These are phyloP conservation scores for Nematolebias whitei DNA, from an alignment of 2,113 vertebrate genomes.

Conservation along the genomic window DNA sequence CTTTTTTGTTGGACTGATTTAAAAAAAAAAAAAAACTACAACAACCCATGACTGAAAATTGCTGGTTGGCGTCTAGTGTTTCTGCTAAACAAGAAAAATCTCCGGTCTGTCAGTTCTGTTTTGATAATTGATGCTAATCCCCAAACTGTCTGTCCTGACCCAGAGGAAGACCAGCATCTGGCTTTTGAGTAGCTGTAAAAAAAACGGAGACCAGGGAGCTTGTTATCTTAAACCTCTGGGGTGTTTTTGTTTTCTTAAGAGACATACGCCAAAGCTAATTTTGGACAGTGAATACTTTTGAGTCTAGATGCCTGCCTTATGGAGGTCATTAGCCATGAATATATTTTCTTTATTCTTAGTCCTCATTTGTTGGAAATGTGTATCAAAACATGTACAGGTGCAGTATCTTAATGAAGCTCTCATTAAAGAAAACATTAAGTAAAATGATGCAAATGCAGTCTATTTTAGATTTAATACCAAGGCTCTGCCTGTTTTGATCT, in stretches of 20 bases:
- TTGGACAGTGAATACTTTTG: slow-evolving; percentile 31
- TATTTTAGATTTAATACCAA: slow-evolving; percentile 2
- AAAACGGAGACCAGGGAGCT: slow-evolving; percentile 68
- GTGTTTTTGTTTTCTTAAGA: slow-evolving; percentile 43
- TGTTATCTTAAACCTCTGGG: slow-evolving; percentile 66
- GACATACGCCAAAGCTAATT: slow-evolving; percentile 20
- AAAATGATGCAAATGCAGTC: slow-evolving; percentile 9
- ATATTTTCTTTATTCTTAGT: background rate
- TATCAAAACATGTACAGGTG: background rate
- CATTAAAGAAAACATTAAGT: background rate
- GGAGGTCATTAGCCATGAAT: background rate
- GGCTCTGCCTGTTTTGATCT: slow-evolving; percentile 12
- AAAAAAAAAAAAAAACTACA: no score
- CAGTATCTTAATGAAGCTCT: slow-evolving; percentile 3
- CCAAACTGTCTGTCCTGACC: slow-evolving; percentile 50
- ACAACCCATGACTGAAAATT: background rate
- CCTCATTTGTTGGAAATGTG: background rate
- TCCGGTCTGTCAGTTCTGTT: slow-evolving; percentile 30
- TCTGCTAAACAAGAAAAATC: slow-evolving; percentile 25
- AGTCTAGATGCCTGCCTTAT: slow-evolving; percentile 14
- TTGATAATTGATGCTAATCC: slow-evolving; percentile 64
- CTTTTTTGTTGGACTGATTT: no score
- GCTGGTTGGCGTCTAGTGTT: slow-evolving; percentile 1
- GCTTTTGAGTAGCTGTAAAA: slow-evolving; percentile 62
- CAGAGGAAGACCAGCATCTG: slow-evolving; percentile 57